Percentiles rank a stretch among this genome's conserved stretches.
phyloP scores from a whole-genome alignment of 2,113 vertebrate species.

The Pomatorhinus ruficollis region DNA sequence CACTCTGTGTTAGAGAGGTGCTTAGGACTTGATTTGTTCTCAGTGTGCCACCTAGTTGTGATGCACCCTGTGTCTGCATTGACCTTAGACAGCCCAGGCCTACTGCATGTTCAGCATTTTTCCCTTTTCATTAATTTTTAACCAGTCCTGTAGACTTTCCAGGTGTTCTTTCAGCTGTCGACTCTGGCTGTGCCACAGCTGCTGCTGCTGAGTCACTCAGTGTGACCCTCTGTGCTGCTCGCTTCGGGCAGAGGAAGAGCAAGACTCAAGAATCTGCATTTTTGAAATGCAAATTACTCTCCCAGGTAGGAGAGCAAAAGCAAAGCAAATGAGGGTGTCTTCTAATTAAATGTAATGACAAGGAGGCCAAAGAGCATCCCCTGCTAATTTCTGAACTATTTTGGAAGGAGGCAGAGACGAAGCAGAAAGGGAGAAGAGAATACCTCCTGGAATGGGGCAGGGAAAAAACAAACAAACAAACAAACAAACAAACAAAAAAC shows the following conservation, averaged over 20 bases:
- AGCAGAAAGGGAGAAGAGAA: background rate
- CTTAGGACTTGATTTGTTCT: background rate
- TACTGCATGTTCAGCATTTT: background rate
- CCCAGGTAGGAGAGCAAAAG: background rate
- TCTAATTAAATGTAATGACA: constrained; percentile 3
- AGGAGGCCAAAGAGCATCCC: background rate
- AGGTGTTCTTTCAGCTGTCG: background rate
- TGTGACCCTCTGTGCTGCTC: background rate
- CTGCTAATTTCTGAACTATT: constrained; percentile 7
- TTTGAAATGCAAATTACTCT: background rate
- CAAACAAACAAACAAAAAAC: background rate
- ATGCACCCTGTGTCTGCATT: background rate
- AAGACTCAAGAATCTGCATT: background rate
- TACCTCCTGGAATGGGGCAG: background rate
- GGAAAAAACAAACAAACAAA: background rate
- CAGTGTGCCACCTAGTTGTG: background rate
- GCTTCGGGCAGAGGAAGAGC: background rate
- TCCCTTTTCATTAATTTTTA: background rate
- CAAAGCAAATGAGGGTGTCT: background rate
- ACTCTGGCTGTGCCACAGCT: background rate
- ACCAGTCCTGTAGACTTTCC: background rate
- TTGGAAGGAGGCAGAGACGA: background rate
- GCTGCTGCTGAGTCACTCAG: background rate
- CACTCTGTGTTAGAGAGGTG: background rate
- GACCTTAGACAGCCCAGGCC: background rate